Percentiles rank a stretch among this genome's conserved stretches.
Conservation (phyloP, 2,113 vertebrate species). For the Phaethon lepturus region DNA sequence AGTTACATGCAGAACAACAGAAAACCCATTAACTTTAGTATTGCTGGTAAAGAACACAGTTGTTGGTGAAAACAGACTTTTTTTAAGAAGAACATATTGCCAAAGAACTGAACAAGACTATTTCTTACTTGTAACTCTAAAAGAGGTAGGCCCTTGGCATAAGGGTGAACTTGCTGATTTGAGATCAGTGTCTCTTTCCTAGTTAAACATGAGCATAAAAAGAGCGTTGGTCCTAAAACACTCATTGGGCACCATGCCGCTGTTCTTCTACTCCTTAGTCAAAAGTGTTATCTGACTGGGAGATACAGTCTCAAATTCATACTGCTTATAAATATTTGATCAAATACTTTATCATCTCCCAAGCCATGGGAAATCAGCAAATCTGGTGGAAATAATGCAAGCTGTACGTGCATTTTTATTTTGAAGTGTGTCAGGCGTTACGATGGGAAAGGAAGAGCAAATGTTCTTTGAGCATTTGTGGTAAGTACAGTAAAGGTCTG, state of each 20-base stretch:
- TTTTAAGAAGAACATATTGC: background rate
- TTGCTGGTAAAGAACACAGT: background rate
- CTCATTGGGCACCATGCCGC: accelerated
- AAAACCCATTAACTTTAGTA: background rate
- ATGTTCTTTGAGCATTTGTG: background rate
- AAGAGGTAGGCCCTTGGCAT: background rate
- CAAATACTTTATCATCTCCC: background rate
- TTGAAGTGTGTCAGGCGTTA: background rate
- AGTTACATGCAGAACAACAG: background rate
- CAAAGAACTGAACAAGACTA: background rate
- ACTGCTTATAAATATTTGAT: conserved; percentile 26
- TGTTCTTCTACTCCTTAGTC: background rate
- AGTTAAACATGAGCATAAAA: background rate
- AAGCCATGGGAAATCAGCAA: background rate
- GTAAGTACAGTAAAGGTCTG: background rate
- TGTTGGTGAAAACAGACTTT: background rate
- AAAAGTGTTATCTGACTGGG: background rate
- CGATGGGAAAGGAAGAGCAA: background rate
- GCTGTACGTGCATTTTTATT: background rate
- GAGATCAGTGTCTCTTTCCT: background rate
- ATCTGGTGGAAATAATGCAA: background rate
- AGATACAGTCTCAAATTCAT: background rate
- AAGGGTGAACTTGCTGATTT: background rate
- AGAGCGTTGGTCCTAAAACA: background rate
- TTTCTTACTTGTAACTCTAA: background rate